Evolutionary conservation across 1,140 invertebrate genomes (phyloP), one percentile per base, ranked within the genome.

Genomic region (Drosophila orena): DNA sequence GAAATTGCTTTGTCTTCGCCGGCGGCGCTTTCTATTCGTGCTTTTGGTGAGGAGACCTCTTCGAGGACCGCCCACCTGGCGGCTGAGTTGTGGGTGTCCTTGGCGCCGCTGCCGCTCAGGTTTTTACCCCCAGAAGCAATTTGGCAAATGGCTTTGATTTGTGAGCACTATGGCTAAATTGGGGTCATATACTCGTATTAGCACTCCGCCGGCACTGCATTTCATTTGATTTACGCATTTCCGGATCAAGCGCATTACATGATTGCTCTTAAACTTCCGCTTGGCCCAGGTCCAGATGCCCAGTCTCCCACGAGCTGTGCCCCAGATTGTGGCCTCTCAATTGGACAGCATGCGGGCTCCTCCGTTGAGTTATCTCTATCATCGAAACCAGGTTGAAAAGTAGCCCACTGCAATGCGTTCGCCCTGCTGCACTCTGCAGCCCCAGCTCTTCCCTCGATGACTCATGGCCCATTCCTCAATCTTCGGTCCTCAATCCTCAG

Each of bases 201-300:
- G 37, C 44, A 38, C 60, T 65, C 47, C 27, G 17, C 59, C 27
- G 27, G 7, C 20, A 42, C 47, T 62, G 72, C 55, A 54, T 52
- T 66, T 64, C 50, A 83, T 88, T 83, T 89, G 83, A 88, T 88
- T 88, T 89, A 88, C 79, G 84, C 83, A 79, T 75, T 88, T 88
- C 79, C 83, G 83, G 84, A 78, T 56, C 37, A 47, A 46, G 68
- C 58, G 64, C 72, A 85, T 86, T 81, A 74, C 64, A 69, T 85
- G 81, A 85, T 83, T 88, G 59, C 76, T 64, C 68, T 73, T 70
- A 71, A 50, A 73, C 61, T 84, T 85, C 80, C 80, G 80, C 72
- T 62, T 37, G 55, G 56, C 50, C n/a, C 43, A 65, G 64, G 64
- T 59, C 68, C 65, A 58, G 54, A 40, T 49, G 35, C 49, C 61